phyloP scores from a whole-genome alignment of 2,113 vertebrate genomes.

The Phycodurus eques region DNA sequence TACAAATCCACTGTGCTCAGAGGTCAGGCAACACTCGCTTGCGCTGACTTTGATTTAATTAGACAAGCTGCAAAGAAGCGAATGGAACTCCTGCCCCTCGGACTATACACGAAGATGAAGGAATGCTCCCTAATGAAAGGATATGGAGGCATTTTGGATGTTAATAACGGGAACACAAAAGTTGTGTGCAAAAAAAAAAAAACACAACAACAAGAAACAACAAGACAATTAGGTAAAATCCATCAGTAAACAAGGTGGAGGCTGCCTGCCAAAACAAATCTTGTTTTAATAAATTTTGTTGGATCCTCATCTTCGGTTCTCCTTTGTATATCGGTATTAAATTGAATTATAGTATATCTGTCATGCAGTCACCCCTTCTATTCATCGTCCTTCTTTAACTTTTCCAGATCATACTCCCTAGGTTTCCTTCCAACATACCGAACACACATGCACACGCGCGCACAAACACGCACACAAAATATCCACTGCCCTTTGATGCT shows the following conservation, averaged over 20 bases:
- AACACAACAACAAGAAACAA: background rate
- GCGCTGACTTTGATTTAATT: slow-evolving; percentile 45
- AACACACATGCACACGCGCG: no score
- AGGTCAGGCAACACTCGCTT: slow-evolving; percentile 35
- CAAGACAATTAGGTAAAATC: background rate
- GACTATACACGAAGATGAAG: background rate
- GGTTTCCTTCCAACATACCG: no score
- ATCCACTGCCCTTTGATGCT: no score
- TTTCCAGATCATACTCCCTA: no score
- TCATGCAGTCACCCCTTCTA: no score
- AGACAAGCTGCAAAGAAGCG: background rate
- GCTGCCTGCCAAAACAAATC: background rate
- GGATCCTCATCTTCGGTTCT: slow-evolving; percentile 22
- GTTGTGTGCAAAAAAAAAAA: background rate
- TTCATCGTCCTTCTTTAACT: no score
- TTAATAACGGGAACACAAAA: background rate
- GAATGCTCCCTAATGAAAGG: background rate
- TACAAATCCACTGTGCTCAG: slow-evolving; percentile 19
- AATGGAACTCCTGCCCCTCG: slow-evolving; percentile 20
- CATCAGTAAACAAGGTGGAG: background rate
- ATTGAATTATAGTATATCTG: background rate
- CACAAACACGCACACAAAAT: no score
- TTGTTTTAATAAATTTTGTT: background rate
- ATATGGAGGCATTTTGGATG: background rate
- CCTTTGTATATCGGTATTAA: slow-evolving; percentile 25